Evolutionary conservation across 1,140 invertebrate genomes (phyloP).

Genomic region (Cephus cinctus): DNA sequence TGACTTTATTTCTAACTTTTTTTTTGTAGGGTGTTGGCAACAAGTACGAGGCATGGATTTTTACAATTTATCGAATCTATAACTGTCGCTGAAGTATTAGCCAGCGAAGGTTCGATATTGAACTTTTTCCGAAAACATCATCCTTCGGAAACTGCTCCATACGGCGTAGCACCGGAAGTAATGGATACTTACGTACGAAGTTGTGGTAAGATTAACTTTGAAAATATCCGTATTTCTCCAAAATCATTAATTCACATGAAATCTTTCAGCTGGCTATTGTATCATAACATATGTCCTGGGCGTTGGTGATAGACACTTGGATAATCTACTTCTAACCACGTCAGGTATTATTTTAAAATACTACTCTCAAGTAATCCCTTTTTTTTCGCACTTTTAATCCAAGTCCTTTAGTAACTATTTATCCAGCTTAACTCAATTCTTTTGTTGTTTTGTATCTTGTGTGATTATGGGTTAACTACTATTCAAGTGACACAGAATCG

Average conservation of each 20-base stretch:
- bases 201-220: slow-evolving; percentile 66
- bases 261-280: slow-evolving; percentile 86
- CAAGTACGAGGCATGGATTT: slow-evolving; percentile 94
- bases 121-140: slow-evolving; percentile 90
- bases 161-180: slow-evolving; percentile 88
- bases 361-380: too few relatives aligned
- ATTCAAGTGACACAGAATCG: too few relatives aligned
- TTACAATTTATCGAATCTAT: slow-evolving; percentile 96
- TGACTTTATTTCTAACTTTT: slow-evolving; percentile 25
- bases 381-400: too few relatives aligned
- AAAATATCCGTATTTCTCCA: background rate
- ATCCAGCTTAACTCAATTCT: too few relatives aligned
- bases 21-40: slow-evolving; percentile 71
- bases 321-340: slow-evolving; percentile 91
- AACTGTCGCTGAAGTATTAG: slow-evolving; percentile 88
- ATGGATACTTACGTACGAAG: slow-evolving; percentile 98
- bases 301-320: slow-evolving; percentile 96
- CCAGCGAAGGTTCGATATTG: slow-evolving; percentile 82
- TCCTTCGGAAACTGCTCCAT: slow-evolving; percentile 82
- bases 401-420: background rate
- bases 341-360: too few relatives aligned
- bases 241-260: slow-evolving; percentile 6
- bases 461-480: too few relatives aligned
- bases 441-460: too few relatives aligned
- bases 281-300: slow-evolving; percentile 97